A percentile compares a stretch with the other conserved stretches of the same genome.
Conservation (phyloP, 1,140 invertebrate species). For the Drosophila kurseongensis region DNA sequence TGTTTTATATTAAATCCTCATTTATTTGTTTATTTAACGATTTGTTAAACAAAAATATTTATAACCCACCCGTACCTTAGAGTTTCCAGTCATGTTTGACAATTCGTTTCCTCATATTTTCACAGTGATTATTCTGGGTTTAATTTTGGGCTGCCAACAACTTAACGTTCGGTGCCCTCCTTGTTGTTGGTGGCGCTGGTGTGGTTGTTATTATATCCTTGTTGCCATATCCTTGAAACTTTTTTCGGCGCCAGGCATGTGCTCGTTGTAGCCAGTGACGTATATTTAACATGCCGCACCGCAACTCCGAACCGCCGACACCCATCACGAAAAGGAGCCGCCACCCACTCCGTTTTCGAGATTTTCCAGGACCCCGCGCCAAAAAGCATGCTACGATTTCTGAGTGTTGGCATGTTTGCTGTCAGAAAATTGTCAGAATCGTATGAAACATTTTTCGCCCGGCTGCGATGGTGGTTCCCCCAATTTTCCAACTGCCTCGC, state of each 20-base stretch:
- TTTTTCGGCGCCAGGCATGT: slow-evolving; percentile 75
- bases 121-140: slow-evolving; percentile 31
- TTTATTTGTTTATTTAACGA: not conserved
- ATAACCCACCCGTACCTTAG: too few species aligned
- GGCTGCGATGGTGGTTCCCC: not conserved
- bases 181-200: slow-evolving; percentile 24
- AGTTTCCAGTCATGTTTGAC: too few species aligned
- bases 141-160: slow-evolving; percentile 69
- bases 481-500: slow-evolving; percentile 12
- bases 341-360: not conserved
- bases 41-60: too few species aligned
- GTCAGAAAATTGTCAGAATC: slow-evolving; percentile 82
- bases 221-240: slow-evolving; percentile 77
- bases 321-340: slow-evolving; percentile 27
- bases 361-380: slow-evolving; percentile 6
- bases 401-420: slow-evolving; percentile 83
- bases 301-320: slow-evolving; percentile 65
- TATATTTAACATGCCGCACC: slow-evolving; percentile 81
- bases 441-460: slow-evolving; percentile 58
- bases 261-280: slow-evolving; percentile 76
- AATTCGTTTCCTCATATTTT: not conserved
- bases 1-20: too few species aligned
- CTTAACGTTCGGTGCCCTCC: slow-evolving; percentile 52
- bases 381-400: slow-evolving; percentile 69
- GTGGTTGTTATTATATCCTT: slow-evolving; percentile 34